A percentile compares a stretch with the other conserved stretches of the same genome.
Evolutionary conservation across 2,888 invertebrate species (phyloP).

Genomic region (Clepsis dumicolana): DNA sequence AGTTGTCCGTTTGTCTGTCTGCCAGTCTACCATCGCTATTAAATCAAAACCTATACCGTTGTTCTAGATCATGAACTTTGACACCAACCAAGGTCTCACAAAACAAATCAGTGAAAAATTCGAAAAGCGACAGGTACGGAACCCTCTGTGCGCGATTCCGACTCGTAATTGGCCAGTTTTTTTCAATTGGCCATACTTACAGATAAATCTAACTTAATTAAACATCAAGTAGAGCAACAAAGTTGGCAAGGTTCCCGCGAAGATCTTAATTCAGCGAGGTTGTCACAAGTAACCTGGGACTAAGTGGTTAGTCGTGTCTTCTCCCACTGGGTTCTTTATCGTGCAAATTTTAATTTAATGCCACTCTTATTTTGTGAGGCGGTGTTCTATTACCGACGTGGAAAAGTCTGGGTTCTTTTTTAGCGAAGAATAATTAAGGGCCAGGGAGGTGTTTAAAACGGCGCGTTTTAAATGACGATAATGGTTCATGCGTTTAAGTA

Average conservation of each 20-base stretch:
- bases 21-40: too few species aligned
- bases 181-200: not conserved
- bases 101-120: too few species aligned
- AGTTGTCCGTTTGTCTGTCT: too few species aligned
- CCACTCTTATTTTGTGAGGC: conserved; percentile 65
- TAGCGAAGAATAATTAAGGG: not conserved
- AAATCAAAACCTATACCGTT: too few species aligned
- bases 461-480: not conserved
- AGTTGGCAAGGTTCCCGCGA: conserved; percentile 47
- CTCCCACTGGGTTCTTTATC: conserved; percentile 65
- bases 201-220: conserved; percentile 59
- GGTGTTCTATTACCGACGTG: conserved; percentile 52
- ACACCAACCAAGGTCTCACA: too few species aligned
- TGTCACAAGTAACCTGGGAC: conserved; percentile 57
- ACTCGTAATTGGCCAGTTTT: too few species aligned
- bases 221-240: conserved; percentile 49
- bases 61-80: too few species aligned
- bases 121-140: too few species aligned
- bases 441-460: not conserved
- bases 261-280: conserved; percentile 58
- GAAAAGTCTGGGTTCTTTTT: conserved; percentile 19
- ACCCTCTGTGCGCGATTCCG: too few species aligned
- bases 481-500: not conserved
- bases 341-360: conserved; percentile 57
- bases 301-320: conserved; percentile 73